Conservation (phyloP, 2,888 invertebrate genomes). For the Patella pellucida region DNA sequence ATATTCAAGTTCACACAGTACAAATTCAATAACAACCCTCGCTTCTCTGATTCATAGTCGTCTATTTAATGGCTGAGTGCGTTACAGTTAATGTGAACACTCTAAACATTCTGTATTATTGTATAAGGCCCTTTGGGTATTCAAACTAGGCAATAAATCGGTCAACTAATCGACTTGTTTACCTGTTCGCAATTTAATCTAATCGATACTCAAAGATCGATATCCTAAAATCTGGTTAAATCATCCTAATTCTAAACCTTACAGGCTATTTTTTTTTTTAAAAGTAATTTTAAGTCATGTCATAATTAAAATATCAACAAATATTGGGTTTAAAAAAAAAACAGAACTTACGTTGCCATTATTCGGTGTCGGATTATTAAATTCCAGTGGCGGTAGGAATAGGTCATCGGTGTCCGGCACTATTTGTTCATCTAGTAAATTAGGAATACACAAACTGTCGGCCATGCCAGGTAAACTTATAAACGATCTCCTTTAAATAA, state of each 20-base stretch:
- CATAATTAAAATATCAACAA: too few relatives aligned
- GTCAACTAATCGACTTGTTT: too few relatives aligned
- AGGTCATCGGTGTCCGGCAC: slow-evolving; percentile 65
- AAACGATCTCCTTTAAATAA: neutral
- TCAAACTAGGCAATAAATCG: too few relatives aligned
- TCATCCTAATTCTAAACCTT: too few relatives aligned
- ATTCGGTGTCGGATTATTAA: slow-evolving; percentile 27
- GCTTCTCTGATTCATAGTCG: slow-evolving; percentile 17
- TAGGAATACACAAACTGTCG: slow-evolving; percentile 50
- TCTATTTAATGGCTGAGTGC: slow-evolving; percentile 3
- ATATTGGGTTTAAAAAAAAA: neutral
- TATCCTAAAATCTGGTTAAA: too few relatives aligned
- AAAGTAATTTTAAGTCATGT: too few relatives aligned
- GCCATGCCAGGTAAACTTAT: slow-evolving; percentile 46
- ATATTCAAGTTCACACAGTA: slow-evolving; percentile 14
- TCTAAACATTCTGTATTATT: too few relatives aligned
- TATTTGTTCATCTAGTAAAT: slow-evolving; percentile 62
- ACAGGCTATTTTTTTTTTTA: too few relatives aligned
- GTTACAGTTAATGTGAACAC: too few relatives aligned
- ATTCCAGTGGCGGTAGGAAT: slow-evolving; percentile 53
- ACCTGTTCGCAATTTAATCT: too few relatives aligned
- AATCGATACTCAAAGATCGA: too few relatives aligned
- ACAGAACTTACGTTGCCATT: slow-evolving; percentile 40
- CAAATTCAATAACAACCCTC: slow-evolving; percentile 12
- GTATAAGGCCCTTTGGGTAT: too few relatives aligned